Conservation (phyloP, 2,797 vertebrate species). For the Bovichtus diacanthus region DNA sequence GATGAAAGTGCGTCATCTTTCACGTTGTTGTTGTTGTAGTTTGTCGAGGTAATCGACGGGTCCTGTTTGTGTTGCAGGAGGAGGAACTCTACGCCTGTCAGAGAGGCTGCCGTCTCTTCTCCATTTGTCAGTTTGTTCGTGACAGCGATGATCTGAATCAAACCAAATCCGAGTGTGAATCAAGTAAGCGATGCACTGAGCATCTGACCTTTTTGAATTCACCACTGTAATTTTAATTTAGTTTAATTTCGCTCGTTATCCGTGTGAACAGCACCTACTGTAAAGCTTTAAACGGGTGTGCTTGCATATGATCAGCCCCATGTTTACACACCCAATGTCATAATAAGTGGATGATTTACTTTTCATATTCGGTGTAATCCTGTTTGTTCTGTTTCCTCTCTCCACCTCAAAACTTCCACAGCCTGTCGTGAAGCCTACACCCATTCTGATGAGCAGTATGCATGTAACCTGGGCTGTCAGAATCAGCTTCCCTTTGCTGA, state of each 20-base stretch:
- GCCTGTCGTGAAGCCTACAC: constrained; percentile 96
- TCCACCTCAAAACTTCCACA: constrained; percentile 67
- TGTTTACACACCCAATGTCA: neutral
- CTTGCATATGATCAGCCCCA: neutral
- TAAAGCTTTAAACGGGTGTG: neutral
- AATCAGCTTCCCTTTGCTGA: constrained; percentile 95
- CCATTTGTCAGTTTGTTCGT: constrained; percentile 97
- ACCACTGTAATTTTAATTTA: too few species aligned
- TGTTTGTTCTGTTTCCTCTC: constrained; percentile 27
- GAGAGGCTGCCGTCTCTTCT: constrained; percentile 97
- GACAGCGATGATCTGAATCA: constrained; percentile 93
- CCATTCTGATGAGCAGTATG: constrained; percentile 92
- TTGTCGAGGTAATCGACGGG: constrained; percentile 40
- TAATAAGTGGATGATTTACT: neutral
- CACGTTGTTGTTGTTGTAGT: neutral
- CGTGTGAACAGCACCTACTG: neutral
- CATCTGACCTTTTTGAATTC: neutral
- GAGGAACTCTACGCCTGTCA: constrained; percentile 96
- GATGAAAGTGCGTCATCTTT: constrained; percentile 20
- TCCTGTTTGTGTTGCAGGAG: constrained; percentile 85
- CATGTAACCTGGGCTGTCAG: constrained; percentile 96
- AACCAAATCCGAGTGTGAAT: constrained; percentile 95
- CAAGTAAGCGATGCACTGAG: constrained; percentile 86
- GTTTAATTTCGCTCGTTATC: too few species aligned
- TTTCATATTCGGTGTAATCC: constrained; percentile 6